Base-by-base conservation (phyloP, 2,888 invertebrate genomes). In the Diarsia mendica region DNA sequence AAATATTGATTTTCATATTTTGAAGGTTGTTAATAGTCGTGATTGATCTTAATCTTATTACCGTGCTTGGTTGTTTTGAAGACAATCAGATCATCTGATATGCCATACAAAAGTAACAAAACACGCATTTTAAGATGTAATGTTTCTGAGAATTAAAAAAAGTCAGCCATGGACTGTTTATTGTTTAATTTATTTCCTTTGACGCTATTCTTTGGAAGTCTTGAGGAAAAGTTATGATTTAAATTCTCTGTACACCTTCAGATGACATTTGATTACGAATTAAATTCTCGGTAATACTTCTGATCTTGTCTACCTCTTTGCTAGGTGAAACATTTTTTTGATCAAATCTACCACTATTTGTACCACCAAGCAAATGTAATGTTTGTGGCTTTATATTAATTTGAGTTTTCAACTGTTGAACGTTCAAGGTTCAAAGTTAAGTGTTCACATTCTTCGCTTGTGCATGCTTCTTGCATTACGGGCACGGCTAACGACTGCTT, bases 41-140 rank as follows among this genome's bases (percentile, higher is more conserved):
- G 82, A n/a, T 73, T 60, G 77, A 81, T 81, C 28, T 39, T 63
- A 65, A 81, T 82, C 81, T 70, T 70, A 39, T 68, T 60, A 64
- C 63, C 23, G 53, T 53, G 46, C 39, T 64, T 23, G 49, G 53
- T 60, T n/a, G 58, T 70, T 67, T 64, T 67, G 13, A 33, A 70
- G 15, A 68, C 64, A 65, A 83, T 83, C 72, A 71, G 79, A 83
- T 79, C 51, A 83, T 82, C 83, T 71, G 75, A 73, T 71, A 71
- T 65, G 48, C 18, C 23, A 18, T 6, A 60, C 20, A 58, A 65
- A 20, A 53, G 20, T 61, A 49, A 44, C 58, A 67, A 64, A 63
- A 55, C 58, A 55, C 13, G 53, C 28, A 13, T 69, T 61, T 65
- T 44, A 49, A 67, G 6, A 67, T 33, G 64, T 60, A 55, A 70